Conservation (phyloP, 2,888 invertebrate genomes). For the Lasioglossum vierecki region DNA sequence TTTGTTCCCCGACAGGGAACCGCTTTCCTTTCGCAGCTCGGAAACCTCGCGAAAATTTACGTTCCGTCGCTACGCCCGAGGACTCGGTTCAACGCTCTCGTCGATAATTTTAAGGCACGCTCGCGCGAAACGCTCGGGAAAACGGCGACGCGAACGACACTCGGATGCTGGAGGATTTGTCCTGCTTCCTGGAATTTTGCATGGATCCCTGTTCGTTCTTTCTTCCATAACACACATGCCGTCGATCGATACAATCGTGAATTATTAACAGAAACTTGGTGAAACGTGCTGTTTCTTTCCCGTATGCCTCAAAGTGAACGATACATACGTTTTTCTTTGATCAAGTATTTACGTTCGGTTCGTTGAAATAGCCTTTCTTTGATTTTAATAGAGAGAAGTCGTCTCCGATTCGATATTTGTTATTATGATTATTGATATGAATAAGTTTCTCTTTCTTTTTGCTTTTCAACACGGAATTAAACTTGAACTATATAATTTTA, state of each 20-base stretch:
- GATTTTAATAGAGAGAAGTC: no score
- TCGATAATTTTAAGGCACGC: constrained; percentile 27
- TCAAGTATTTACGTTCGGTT: not conserved
- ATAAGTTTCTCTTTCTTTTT: no score
- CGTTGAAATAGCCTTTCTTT: not conserved
- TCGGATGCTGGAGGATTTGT: not conserved
- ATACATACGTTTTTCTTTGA: no score
- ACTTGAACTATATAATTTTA: no score
- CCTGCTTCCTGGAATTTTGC: not conserved
- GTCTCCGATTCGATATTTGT: no score
- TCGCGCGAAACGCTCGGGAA: constrained; percentile 17
- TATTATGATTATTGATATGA: no score
- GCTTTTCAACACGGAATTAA: no score
- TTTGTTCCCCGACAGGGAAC: constrained; percentile 35
- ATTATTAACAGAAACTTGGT: not conserved
- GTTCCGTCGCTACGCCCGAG: constrained; percentile 8
- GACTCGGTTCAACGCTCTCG: constrained; percentile 39
- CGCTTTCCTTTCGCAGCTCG: constrained; percentile 50
- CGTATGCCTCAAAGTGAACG: no score
- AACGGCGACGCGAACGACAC: not conserved
- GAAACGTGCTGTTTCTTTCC: not conserved
- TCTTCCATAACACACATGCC: not conserved
- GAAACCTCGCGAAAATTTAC: constrained; percentile 41
- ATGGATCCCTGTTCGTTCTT: not conserved
- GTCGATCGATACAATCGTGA: not conserved